Conservation (phyloP, 2,113 vertebrate species). For the Lagopus leucura region DNA sequence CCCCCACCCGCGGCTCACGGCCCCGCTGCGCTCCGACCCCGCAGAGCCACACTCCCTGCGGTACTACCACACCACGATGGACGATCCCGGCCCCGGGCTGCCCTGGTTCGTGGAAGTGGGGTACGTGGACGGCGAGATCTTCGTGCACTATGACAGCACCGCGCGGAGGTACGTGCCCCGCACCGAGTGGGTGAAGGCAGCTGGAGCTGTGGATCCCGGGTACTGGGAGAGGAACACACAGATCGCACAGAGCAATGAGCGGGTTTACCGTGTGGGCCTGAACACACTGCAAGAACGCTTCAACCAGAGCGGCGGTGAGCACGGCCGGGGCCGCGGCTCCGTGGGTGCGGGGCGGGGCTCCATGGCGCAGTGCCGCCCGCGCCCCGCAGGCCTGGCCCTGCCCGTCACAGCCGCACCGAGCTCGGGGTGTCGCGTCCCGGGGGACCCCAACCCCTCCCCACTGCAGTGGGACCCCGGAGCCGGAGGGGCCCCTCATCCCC, state of each 20-base stretch:
- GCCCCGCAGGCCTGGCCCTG: not conserved
- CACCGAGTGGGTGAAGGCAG: not conserved
- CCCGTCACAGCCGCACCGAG: not conserved
- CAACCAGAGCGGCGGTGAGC: not conserved
- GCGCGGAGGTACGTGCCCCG: accelerated
- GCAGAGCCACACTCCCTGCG: not conserved
- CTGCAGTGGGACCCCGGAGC: not conserved
- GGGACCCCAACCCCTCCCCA: too few relatives aligned
- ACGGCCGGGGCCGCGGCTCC: too few relatives aligned
- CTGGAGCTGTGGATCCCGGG: too few relatives aligned
- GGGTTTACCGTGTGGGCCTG: accelerated
- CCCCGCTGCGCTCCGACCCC: not conserved
- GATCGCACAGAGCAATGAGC: not conserved
- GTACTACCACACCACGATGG: accelerated
- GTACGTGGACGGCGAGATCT: not conserved
- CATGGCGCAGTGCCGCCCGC: too few relatives aligned
- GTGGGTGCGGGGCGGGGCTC: too few relatives aligned
- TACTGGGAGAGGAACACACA: too few relatives aligned
- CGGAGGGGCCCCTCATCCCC: not conserved
- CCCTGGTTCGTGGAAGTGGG: accelerated
- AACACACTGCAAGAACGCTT: not conserved
- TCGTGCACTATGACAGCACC: not conserved
- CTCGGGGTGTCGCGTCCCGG: too few relatives aligned
- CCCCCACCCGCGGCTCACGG: too few relatives aligned
- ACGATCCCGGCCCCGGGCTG: not conserved